These are phyloP conservation scores for Albula glossodonta DNA, from an alignment of 2,113 vertebrate genomes.

Conservation along the genomic window DNA sequence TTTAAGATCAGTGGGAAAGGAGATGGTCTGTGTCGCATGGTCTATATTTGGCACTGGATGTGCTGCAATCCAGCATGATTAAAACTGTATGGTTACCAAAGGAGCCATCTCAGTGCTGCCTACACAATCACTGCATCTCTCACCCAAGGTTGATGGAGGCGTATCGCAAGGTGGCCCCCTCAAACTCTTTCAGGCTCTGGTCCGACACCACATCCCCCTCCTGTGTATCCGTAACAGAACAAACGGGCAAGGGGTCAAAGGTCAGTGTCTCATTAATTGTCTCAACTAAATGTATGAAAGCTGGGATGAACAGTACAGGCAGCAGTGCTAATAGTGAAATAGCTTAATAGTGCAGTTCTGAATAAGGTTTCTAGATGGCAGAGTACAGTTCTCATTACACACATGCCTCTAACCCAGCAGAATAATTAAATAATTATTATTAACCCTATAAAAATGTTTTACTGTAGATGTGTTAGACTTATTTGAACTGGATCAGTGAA, in stretches of 20 bases:
- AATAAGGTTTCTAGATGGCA: too few relatives aligned
- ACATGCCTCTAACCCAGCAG: neutral
- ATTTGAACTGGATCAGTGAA: neutral
- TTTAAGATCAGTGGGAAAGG: neutral
- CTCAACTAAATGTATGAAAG: neutral
- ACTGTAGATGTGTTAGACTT: neutral
- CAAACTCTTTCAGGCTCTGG: constrained; percentile 75
- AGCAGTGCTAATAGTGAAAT: too few relatives aligned
- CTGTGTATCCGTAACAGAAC: constrained; percentile 32
- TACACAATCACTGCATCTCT: neutral
- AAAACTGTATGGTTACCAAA: neutral
- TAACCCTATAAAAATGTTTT: neutral
- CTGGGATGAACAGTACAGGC: neutral
- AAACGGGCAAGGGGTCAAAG: neutral
- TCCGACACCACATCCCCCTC: constrained; percentile 76
- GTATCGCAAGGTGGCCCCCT: constrained; percentile 74
- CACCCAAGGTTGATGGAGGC: constrained; percentile 78
- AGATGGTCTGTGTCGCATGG: neutral
- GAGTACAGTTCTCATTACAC: neutral
- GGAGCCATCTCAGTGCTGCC: constrained; percentile 4
- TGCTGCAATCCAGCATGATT: neutral
- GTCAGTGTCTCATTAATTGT: neutral
- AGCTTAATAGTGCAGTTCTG: too few relatives aligned
- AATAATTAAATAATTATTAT: neutral
- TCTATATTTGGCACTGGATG: neutral